These are phyloP conservation scores for Apodemus speciosus DNA, from an alignment of 2,113 vertebrate genomes.

Conservation along the genomic window DNA sequence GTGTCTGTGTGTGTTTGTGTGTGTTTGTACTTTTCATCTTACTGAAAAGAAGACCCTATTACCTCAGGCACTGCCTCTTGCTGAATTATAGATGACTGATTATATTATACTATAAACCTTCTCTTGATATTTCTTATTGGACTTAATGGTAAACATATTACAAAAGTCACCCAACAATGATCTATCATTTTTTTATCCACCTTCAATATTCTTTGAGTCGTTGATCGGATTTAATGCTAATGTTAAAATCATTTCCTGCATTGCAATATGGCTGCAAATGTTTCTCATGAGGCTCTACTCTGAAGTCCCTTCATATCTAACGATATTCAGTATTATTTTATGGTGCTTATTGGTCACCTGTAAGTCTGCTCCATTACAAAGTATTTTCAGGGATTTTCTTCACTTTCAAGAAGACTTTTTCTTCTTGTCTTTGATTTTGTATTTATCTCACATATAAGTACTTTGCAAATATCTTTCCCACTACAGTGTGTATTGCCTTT, in stretches of 20 bases:
- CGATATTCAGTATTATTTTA: background rate
- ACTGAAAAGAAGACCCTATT: background rate
- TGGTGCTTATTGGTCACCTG: background rate
- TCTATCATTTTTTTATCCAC: background rate
- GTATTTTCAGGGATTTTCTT: background rate
- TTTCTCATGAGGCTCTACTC: background rate
- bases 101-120: background rate
- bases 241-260: background rate
- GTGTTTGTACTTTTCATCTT: background rate
- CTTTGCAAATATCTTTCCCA: background rate
- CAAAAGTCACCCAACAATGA: background rate
- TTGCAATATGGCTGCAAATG: background rate
- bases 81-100: background rate
- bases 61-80: fast-evolving
- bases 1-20: background rate
- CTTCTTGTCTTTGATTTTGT: background rate
- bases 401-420: background rate
- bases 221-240: background rate
- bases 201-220: background rate
- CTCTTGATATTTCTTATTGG: background rate
- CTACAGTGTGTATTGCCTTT: background rate
- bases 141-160: background rate
- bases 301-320: background rate
- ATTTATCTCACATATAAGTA: background rate
- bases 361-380: background rate